These are phyloP conservation scores for Glaucopsyche alexis DNA, from an alignment of 2,888 invertebrate genomes.

Conservation along the genomic window DNA sequence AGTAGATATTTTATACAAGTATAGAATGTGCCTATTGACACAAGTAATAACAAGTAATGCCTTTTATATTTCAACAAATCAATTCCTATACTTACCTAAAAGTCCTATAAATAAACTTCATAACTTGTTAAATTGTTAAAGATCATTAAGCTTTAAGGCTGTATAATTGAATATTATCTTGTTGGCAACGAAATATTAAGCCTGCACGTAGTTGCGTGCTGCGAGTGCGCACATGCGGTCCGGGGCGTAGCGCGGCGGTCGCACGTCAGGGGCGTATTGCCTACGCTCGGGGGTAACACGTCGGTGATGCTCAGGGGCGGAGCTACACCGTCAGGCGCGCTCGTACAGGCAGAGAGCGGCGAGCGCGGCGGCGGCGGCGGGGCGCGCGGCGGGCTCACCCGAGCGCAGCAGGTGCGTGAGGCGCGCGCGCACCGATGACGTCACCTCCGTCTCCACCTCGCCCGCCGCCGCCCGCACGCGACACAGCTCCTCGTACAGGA, in stretches of 20 bases:
- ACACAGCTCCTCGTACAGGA: conserved; percentile 64
- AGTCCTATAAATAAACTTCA: too few species aligned
- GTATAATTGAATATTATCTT: too few species aligned
- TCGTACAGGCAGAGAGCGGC: conserved; percentile 63
- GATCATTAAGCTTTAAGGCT: too few species aligned
- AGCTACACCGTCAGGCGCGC: not conserved
- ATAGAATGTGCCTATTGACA: too few species aligned
- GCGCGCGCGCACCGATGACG: conserved; percentile 60
- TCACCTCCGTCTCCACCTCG: conserved; percentile 60
- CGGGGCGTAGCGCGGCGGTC: not conserved
- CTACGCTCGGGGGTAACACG: not conserved
- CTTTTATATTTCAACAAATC: too few species aligned
- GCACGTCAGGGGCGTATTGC: not conserved
- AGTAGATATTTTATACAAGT: too few species aligned
- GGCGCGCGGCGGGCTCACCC: conserved; percentile 74
- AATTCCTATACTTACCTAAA: too few species aligned
- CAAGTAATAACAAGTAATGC: too few species aligned
- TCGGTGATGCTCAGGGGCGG: conserved; percentile 29
- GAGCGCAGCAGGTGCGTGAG: conserved; percentile 80
- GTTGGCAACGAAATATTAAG: not conserved
- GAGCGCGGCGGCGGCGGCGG: conserved; percentile 79
- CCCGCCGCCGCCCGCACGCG: conserved; percentile 58
- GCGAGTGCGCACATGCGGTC: not conserved
- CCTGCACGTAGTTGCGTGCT: conserved; percentile 6
- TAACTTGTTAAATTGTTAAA: too few species aligned